Percentiles rank a stretch among this genome's conserved stretches.
These are phyloP conservation scores for Nysson spinosus DNA, from an alignment of 2,888 invertebrate species.

Conservation along the genomic window DNA sequence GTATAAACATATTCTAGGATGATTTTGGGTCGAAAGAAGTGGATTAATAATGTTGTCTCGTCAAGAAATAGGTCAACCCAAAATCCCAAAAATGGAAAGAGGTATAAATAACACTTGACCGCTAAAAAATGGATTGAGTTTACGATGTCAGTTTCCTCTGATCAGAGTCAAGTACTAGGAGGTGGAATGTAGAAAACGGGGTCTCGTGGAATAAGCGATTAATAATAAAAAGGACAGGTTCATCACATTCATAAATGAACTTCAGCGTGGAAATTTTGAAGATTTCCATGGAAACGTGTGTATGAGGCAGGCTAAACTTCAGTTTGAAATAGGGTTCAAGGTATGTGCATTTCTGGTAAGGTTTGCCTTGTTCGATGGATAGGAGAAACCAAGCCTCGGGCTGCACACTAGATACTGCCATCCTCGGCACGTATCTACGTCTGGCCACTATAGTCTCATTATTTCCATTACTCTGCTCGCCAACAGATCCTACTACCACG, in stretches of 20 bases:
- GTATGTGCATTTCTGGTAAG: conserved; percentile 44
- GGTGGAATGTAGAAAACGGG: no score
- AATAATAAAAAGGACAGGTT: no score
- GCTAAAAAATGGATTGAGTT: no score
- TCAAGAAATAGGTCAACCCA: no score
- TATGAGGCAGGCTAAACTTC: conserved; percentile 4
- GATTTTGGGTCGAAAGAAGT: no score
- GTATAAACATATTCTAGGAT: no score
- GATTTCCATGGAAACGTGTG: conserved; percentile 9
- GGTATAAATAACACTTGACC: no score
- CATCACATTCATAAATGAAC: conserved; percentile 22
- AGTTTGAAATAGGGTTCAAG: not conserved
- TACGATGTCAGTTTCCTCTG: no score
- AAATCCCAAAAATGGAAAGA: no score
- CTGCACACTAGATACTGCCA: conserved; percentile 48
- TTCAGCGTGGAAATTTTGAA: conserved; percentile 30
- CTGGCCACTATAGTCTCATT: conserved; percentile 62
- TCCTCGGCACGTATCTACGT: conserved; percentile 56
- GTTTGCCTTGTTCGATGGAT: conserved; percentile 32
- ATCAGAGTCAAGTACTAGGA: no score
- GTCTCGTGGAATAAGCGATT: no score
- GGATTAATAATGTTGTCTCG: no score
- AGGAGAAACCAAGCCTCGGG: conserved; percentile 42
- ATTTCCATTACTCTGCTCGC: conserved; percentile 65
- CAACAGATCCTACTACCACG: conserved; percentile 54